Percentiles rank a stretch among this genome's conserved stretches.
Conservation (phyloP, 1,140 invertebrate genomes). For the Octopus sinensis region DNA sequence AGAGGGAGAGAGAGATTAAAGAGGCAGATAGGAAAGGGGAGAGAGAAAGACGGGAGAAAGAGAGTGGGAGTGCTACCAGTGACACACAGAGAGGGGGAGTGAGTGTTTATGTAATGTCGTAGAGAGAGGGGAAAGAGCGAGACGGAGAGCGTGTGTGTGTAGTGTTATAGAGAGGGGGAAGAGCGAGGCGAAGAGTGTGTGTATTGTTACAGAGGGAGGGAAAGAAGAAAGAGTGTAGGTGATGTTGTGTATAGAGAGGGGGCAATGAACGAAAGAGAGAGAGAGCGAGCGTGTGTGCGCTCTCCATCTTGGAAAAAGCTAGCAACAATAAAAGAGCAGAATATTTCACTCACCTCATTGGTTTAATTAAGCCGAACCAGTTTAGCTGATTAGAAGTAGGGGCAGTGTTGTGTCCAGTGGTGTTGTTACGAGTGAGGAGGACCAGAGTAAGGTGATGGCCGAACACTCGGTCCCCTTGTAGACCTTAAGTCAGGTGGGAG, state of each 20-base stretch:
- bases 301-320: background rate
- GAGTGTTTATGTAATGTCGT: too few relatives aligned
- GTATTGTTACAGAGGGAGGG: slow-evolving; percentile 30
- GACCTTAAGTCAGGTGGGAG: background rate
- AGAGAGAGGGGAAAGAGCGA: too few relatives aligned
- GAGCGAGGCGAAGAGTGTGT: too few relatives aligned
- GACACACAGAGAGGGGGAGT: too few relatives aligned
- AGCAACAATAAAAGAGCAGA: slow-evolving; percentile 3
- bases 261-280: background rate
- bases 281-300: background rate
- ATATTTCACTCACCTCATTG: slow-evolving; percentile 12
- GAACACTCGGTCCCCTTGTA: background rate
- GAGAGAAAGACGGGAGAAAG: too few relatives aligned
- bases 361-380: slow-evolving; percentile 12
- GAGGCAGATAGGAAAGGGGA: too few relatives aligned
- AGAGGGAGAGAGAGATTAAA: too few relatives aligned
- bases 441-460: background rate
- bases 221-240: background rate
- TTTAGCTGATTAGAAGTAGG: background rate
- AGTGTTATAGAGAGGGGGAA: too few relatives aligned
- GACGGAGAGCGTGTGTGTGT: too few relatives aligned
- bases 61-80: too few relatives aligned
- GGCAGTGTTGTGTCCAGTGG: slow-evolving; percentile 6
- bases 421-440: background rate
- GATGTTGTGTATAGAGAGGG: background rate